These are phyloP conservation scores for Carassius gibelio DNA, from an alignment of 2,113 vertebrate species.

Conservation along the genomic window DNA sequence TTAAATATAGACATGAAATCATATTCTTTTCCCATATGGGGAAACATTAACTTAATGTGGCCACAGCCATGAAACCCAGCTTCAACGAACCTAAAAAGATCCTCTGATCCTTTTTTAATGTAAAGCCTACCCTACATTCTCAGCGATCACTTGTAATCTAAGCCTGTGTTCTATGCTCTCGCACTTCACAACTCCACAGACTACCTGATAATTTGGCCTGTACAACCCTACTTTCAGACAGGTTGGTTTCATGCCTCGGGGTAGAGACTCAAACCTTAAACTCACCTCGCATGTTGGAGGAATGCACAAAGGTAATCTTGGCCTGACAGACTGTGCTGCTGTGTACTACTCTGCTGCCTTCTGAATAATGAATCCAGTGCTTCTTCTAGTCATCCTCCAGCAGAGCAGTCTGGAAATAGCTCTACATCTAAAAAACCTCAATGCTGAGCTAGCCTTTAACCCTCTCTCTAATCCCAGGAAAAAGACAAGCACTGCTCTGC, in stretches of 20 bases:
- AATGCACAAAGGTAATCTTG: too few relatives aligned
- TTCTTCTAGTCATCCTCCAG: too few relatives aligned
- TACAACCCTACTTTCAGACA: slow-evolving; percentile 2
- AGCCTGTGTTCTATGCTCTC: slow-evolving; percentile 6
- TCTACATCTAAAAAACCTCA: too few relatives aligned
- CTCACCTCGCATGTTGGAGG: background rate
- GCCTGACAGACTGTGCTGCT: too few relatives aligned
- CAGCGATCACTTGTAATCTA: slow-evolving; percentile 1
- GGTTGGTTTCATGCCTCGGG: slow-evolving; percentile 39
- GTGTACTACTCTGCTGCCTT: too few relatives aligned
- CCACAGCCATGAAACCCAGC: background rate
- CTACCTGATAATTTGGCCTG: slow-evolving; percentile 9
- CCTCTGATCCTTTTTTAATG: slow-evolving; percentile 4
- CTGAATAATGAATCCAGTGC: too few relatives aligned
- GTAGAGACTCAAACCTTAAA: slow-evolving; percentile 42
- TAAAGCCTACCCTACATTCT: background rate
- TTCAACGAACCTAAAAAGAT: background rate
- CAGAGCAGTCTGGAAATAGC: too few relatives aligned
- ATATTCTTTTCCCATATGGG: too few relatives aligned
- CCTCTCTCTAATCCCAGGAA: too few relatives aligned
- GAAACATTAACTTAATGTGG: background rate
- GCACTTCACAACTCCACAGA: background rate
- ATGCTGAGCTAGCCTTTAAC: too few relatives aligned
- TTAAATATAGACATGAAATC: too few relatives aligned
- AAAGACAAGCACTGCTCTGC: too few relatives aligned